Conservation (phyloP, 2,797 vertebrate genomes). For the Hybognathus amarus region DNA sequence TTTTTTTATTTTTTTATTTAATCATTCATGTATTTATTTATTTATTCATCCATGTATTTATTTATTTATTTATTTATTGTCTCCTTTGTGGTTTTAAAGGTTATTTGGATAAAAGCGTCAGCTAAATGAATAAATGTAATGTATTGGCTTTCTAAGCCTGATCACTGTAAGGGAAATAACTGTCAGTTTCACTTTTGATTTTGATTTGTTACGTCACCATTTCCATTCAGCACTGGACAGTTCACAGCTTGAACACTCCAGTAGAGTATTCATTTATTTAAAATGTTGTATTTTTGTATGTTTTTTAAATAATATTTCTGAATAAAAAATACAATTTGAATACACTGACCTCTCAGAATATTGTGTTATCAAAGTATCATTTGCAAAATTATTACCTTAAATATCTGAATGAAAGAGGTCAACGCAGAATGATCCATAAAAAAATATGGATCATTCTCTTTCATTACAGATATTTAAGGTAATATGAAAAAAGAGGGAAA, state of each 20-base stretch:
- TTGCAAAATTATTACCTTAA: background rate
- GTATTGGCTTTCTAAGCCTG: background rate
- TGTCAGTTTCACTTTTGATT: background rate
- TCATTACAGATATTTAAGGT: too few species aligned
- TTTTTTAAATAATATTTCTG: background rate
- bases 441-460: too few species aligned
- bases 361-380: background rate
- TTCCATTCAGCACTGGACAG: constrained; percentile 39
- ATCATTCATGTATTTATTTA: background rate
- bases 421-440: background rate
- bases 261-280: background rate
- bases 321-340: background rate
- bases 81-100: background rate
- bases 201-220: background rate
- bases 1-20: background rate
- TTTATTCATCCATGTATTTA: background rate
- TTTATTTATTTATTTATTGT: constrained; percentile 24
- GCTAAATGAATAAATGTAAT: too few species aligned
- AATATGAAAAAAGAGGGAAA: background rate
- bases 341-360: background rate
- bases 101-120: background rate
- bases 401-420: background rate
- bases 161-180: background rate
- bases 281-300: background rate
- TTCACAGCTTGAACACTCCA: background rate